Conservation (phyloP, 2,888 invertebrate genomes). For the Nymphalis polychloros region DNA sequence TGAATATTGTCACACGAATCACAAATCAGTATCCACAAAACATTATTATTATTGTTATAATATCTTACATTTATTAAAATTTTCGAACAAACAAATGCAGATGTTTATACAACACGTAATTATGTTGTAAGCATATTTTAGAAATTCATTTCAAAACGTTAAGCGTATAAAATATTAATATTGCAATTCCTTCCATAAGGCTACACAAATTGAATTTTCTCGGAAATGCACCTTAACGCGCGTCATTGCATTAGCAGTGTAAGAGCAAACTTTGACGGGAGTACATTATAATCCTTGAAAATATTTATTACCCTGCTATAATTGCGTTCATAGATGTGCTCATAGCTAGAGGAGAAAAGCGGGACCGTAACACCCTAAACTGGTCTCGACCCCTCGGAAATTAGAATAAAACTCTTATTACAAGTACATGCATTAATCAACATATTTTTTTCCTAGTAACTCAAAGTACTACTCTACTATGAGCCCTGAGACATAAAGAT, state of each 20-base stretch:
- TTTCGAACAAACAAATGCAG: not conserved
- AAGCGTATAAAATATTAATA: constrained; percentile 8
- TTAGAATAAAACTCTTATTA: too few relatives aligned
- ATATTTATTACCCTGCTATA: constrained; percentile 19
- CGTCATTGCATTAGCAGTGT: constrained; percentile 28
- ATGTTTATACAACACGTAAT: not conserved
- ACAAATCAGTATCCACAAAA: too few relatives aligned
- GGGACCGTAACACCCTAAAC: too few relatives aligned
- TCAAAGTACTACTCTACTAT: too few relatives aligned
- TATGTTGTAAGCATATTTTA: not conserved
- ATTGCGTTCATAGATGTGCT: constrained; percentile 1
- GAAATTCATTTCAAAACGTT: not conserved
- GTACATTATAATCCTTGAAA: constrained; percentile 23
- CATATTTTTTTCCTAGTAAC: too few relatives aligned
- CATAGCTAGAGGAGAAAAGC: not conserved
- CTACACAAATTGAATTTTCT: constrained; percentile 21
- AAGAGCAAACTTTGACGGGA: constrained; percentile 18
- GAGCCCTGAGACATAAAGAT: too few relatives aligned
- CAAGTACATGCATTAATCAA: too few relatives aligned
- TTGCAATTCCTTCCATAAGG: not conserved
- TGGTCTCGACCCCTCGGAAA: too few relatives aligned
- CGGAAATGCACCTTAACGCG: constrained; percentile 14
- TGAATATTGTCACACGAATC: too few relatives aligned
- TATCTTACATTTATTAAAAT: too few relatives aligned
- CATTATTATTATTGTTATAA: too few relatives aligned